A percentile compares a stretch with the other conserved stretches of the same genome.
phyloP scores from a whole-genome alignment of 1,140 invertebrate genomes.

The Drosophila nikananu region DNA sequence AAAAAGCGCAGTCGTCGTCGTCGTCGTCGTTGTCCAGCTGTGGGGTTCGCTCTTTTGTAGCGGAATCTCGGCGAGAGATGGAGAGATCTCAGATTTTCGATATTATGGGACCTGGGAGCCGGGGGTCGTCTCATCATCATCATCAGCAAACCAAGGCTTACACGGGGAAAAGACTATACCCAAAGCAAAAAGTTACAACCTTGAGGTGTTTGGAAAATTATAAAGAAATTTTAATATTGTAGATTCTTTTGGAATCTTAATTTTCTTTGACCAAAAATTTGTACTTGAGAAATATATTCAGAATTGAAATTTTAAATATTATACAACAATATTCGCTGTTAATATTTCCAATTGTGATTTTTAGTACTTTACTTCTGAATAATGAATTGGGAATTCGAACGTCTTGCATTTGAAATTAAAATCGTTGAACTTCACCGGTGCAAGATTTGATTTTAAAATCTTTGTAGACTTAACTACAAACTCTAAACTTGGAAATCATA shows the following conservation, averaged over 20 bases:
- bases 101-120: constrained; percentile 38
- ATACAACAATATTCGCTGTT: too few species aligned
- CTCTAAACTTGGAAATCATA: not conserved
- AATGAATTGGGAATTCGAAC: not conserved
- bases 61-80: constrained; percentile 36
- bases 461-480: not conserved
- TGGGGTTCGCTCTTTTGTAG: constrained; percentile 34
- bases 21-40: constrained; percentile 17
- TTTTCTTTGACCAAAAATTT: not conserved
- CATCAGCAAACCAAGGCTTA: constrained; percentile 11
- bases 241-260: not conserved
- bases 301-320: not conserved
- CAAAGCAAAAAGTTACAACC: not conserved
- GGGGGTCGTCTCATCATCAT: constrained; percentile 41
- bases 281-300: not conserved
- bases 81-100: constrained; percentile 37
- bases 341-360: too few species aligned
- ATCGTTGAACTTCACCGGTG: not conserved
- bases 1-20: constrained; percentile 30
- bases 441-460: not conserved
- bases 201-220: not conserved
- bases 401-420: too few species aligned
- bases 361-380: not conserved
- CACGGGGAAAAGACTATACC: not conserved
- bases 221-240: too few species aligned